Base-by-base conservation (phyloP, 2,113 vertebrate species). In the Serinus canaria region DNA sequence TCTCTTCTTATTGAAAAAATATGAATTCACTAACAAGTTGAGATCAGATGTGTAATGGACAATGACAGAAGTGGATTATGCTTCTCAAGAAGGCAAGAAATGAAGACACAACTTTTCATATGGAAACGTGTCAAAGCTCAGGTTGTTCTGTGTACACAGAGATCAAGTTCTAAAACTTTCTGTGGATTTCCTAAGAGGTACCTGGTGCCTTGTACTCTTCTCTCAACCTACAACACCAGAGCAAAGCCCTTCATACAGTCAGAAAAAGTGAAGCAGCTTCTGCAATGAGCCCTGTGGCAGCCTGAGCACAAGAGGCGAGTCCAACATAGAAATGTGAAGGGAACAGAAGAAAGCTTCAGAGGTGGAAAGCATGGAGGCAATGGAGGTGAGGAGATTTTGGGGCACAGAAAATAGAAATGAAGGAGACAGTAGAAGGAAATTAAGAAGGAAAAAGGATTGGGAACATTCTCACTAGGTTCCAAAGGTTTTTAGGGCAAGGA, bases 241-340 rank as follows among this genome's bases (percentile, higher is more conserved):
- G 55, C 10, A 74, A 87, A 89, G 60, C 37, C 15, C n/a, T 88
- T 83, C 28, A 19, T 3, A 8, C 7, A 69, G 15, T n/a, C 58
- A 83, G 59, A 69, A 64, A 90, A 93, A 60, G 35, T 6, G 37
- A 83, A 35, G 21, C 37, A 58, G 46, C 15, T 66, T 80, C 41
- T 59, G 28, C 56, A 86, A 88, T 7, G 17, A 80, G 39, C 39
- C 46, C 31, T 80, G 49, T 18, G 37, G 49, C 44, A 68, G 23
- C 24, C 53, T 43, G 52, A 81, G 52, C 18, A 66, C 8, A 31
- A 30, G 27, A 11, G 5, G 13, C 0, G 1, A 72, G 50, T 30
- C 3, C 5, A 83, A 4, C 17, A 67, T 0, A 0, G 69, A 39
- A 83, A 70, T 0, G 0, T 5, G 37, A 0, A 80, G 50, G 37